Evolutionary conservation across 2,888 invertebrate genomes (phyloP).

Genomic region (Ophion costatus): DNA sequence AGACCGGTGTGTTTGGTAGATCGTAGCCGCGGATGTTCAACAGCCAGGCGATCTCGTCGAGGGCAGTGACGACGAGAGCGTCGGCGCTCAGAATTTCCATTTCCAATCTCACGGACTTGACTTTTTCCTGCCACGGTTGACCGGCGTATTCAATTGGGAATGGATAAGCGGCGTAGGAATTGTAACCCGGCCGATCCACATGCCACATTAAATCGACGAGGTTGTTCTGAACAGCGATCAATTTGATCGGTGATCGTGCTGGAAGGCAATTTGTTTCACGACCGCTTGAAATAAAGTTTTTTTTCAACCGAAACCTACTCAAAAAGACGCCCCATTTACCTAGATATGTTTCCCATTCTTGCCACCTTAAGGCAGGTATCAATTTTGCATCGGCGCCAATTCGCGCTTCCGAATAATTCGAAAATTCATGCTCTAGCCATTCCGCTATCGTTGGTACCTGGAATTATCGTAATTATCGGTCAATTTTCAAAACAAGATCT

Average conservation of each 20-base stretch:
- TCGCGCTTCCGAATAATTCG: constrained; percentile 84
- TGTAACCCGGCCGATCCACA: constrained; percentile 86
- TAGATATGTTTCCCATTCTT: constrained; percentile 86
- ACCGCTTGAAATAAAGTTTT: neutral
- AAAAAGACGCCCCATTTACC: constrained; percentile 75
- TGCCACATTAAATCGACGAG: constrained; percentile 93
- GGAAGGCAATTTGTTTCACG: constrained; percentile 38
- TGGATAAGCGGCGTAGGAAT: constrained; percentile 86
- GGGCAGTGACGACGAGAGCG: constrained; percentile 92
- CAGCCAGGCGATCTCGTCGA: constrained; percentile 95
- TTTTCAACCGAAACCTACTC: too few species aligned
- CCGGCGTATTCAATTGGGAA: constrained; percentile 86
- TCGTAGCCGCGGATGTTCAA: constrained; percentile 95
- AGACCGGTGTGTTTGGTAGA: constrained; percentile 91
- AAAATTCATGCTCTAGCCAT: constrained; percentile 86
- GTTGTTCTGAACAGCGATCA: constrained; percentile 87
- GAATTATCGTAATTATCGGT: neutral
- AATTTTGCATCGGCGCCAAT: constrained; percentile 91
- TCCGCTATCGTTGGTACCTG: constrained; percentile 86
- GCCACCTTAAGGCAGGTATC: constrained; percentile 89
- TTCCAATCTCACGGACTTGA: constrained; percentile 87
- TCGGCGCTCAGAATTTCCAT: constrained; percentile 87
- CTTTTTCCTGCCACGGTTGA: constrained; percentile 90
- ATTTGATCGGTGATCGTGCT: constrained; percentile 84
- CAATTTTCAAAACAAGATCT: neutral